A percentile compares a stretch with the other conserved stretches of the same genome.
phyloP scores from a whole-genome alignment of 2,888 invertebrate genomes.

The Gnatocerus cornutus region DNA sequence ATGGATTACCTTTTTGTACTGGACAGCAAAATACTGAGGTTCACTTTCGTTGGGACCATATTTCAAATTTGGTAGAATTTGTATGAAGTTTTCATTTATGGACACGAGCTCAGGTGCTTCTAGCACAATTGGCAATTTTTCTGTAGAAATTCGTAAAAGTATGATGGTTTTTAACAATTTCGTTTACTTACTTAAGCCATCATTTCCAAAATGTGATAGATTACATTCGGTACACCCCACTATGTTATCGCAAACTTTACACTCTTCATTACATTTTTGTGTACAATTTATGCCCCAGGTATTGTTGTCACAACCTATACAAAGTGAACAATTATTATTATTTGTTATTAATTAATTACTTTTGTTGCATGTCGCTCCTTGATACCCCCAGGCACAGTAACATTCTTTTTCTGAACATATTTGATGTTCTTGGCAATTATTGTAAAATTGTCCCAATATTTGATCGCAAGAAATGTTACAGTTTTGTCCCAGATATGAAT shows the following conservation, averaged over 20 bases:
- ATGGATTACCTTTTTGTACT: not conserved
- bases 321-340: not conserved
- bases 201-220: not conserved
- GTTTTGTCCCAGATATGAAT: not conserved
- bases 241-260: not conserved
- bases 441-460: not conserved
- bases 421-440: not conserved
- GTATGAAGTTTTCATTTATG: not conserved
- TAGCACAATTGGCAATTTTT: not conserved
- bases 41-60: not conserved
- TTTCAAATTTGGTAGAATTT: not conserved
- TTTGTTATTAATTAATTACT: not conserved
- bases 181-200: not conserved
- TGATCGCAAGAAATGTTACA: not conserved
- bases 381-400: not conserved
- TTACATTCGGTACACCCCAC: not conserved
- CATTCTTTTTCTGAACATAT: slow-evolving; percentile 1
- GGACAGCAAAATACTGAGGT: not conserved
- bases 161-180: too few relatives aligned
- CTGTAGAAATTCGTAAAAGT: not conserved
- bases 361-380: not conserved
- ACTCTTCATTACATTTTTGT: not conserved
- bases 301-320: not conserved
- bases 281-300: not conserved
- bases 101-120: not conserved